Base-by-base conservation (phyloP, 2,888 invertebrate species). In the Sepioteuthis lessoniana region DNA sequence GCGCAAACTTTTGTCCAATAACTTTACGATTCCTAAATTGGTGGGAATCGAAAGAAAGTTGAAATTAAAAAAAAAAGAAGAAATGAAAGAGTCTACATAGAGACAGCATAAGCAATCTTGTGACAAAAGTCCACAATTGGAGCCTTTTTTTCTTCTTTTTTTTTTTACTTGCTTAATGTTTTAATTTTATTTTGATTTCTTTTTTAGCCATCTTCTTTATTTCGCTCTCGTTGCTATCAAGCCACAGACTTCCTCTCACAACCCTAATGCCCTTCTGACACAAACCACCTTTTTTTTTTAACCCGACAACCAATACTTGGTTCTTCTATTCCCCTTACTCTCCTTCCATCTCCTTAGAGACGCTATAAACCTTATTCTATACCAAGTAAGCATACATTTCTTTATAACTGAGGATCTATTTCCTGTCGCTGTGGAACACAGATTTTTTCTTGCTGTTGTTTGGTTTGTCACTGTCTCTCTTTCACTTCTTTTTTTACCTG, bases 361-460 rank as follows among this genome's bases (percentile, higher is more conserved):
- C 76, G 76, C 31, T 76, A 76, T 76, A 31, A 76, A 76, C 76
- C 31, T 76, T n/a, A n/a, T 31, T 76, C 76, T 76, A 76, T 76
- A 76, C n/a, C 76, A 76, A n/a, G 76, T 76, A 76, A 76, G 76
- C 76, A 76, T n/a, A 76, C 76, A 76, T 76, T 76, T 76, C 76
- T n/a, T 76, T n/a, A 76, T n/a, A 76, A 76, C 76, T 13, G 76
- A 76, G 76, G 76, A 76, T 76, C 76, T 76, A 76, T 76, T 76
- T 76, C 76, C n/a, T 76, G 76, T n/a, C 76, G n/a, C n/a, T 76
- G 76, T n/a, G 76, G 76, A 76, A 76, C n/a, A 76, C 10, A n/a
- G 50, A 21, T 50, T 50, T n/a, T 76, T n/a, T 31, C n/a, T 76
- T 31, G 76, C 76, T n/a, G 76, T 76, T 76, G 76, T 76, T 76